Evolutionary conservation across 1,140 invertebrate genomes (phyloP).

Genomic region (Acromyrmex heyeri): DNA sequence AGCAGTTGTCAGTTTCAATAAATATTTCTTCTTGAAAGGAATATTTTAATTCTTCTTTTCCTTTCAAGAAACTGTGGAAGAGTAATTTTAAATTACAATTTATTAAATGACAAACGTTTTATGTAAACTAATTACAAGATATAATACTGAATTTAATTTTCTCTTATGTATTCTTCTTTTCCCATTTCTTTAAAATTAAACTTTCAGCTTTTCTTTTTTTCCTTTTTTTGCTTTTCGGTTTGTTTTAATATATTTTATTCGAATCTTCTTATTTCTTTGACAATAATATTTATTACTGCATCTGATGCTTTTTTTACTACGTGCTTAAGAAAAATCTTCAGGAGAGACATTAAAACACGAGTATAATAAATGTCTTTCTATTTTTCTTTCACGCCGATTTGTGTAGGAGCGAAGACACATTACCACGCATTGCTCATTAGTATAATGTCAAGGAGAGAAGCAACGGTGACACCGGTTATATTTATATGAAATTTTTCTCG

Average conservation of each 20-base stretch:
- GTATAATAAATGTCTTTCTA: slow-evolving; percentile 6
- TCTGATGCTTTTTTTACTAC: slow-evolving; percentile 23
- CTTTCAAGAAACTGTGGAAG: neutral
- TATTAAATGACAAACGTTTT: neutral
- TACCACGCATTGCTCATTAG: neutral
- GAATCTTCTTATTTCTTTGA: neutral
- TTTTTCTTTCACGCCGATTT: slow-evolving; percentile 2
- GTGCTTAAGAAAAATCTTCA: slow-evolving; percentile 14
- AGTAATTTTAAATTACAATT: neutral
- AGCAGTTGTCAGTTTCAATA: neutral
- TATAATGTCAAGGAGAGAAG: slow-evolving; percentile 58
- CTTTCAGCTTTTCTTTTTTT: neutral
- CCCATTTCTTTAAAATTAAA: neutral
- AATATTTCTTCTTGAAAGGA: neutral
- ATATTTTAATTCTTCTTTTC: neutral
- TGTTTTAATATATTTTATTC: neutral
- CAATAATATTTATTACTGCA: neutral
- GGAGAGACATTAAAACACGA: neutral
- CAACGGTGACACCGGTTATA: slow-evolving; percentile 2
- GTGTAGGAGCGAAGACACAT: neutral
- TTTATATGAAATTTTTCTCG: slow-evolving; percentile 39
- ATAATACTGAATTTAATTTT: neutral
- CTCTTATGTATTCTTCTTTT: neutral
- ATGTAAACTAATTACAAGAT: neutral
- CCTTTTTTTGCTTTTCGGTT: neutral